phyloP scores from a whole-genome alignment of 92 coral and sea anemone species.

The Parazoanthus swiftii region DNA sequence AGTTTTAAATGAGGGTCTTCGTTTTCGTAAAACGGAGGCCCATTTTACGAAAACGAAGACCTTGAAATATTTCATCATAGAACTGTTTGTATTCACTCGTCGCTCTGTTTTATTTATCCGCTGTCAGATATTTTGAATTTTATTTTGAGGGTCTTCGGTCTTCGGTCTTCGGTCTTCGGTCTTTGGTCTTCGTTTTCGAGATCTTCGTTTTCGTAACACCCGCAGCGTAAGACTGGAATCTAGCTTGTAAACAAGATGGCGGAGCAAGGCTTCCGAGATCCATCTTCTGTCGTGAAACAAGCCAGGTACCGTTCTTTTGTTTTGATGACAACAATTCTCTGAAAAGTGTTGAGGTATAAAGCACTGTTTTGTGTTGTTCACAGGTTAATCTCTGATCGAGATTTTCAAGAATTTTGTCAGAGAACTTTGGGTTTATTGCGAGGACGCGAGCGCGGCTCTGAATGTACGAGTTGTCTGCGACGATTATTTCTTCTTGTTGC shows the following conservation, averaged over 20 bases:
- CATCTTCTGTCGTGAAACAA: conserved; percentile 73
- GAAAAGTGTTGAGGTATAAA: background rate
- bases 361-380: background rate
- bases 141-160: too few species aligned
- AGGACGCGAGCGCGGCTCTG: conserved; percentile 77
- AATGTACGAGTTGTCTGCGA: conserved; percentile 64
- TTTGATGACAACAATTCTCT: background rate
- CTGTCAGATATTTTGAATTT: too few species aligned
- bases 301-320: conserved; percentile 56
- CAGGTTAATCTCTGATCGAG: conserved; percentile 72
- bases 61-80: too few species aligned
- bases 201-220: too few species aligned
- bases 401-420: conserved; percentile 70
- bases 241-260: conserved; percentile 59
- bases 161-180: too few species aligned
- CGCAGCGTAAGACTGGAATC: background rate
- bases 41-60: too few species aligned
- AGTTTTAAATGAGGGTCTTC: too few species aligned
- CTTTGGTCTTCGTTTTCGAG: too few species aligned
- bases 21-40: too few species aligned
- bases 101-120: too few species aligned
- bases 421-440: conserved; percentile 59
- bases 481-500: conserved; percentile 71
- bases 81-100: too few species aligned
- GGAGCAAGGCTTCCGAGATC: conserved; percentile 65